phyloP scores from a whole-genome alignment of 2,888 invertebrate species.

The Sepiola atlantica region DNA sequence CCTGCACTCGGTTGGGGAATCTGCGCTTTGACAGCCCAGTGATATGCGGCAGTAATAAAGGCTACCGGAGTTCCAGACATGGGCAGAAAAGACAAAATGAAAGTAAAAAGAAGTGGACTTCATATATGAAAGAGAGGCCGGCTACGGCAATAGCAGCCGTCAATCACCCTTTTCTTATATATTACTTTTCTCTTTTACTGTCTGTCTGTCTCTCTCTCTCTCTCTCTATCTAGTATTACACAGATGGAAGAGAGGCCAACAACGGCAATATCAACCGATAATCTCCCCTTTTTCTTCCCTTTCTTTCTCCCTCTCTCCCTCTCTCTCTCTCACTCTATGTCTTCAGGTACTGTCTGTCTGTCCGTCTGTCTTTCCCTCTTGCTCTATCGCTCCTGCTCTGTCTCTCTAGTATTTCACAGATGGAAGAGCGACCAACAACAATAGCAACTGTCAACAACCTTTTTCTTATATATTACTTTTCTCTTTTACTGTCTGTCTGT shows the following conservation, averaged over 20 bases:
- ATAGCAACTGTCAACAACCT: too few species aligned
- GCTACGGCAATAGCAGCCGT: not conserved
- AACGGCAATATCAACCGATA: not conserved
- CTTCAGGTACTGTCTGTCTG: too few species aligned
- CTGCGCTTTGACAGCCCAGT: not conserved
- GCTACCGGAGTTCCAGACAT: not conserved
- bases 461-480: too few species aligned
- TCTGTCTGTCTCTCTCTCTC: not conserved
- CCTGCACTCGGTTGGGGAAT: not conserved
- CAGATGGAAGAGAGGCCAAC: not conserved
- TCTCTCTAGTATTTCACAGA: too few species aligned
- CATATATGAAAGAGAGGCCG: not conserved
- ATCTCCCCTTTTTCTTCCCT: not conserved
- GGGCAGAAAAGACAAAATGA: not conserved
- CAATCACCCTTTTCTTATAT: not conserved
- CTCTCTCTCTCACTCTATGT: too few species aligned
- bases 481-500: too few species aligned
- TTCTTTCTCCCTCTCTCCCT: not conserved
- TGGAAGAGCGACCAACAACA: too few species aligned
- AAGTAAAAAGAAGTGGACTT: not conserved
- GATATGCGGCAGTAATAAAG: constrained; percentile 1
- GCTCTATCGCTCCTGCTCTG: not conserved
- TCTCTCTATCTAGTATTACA: not conserved
- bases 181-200: not conserved
- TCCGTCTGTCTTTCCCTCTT: too few species aligned